Evolutionary conservation across 64 coral and sea anemone species (phyloP).

Genomic region (Dendrophyllia cribrosa): DNA sequence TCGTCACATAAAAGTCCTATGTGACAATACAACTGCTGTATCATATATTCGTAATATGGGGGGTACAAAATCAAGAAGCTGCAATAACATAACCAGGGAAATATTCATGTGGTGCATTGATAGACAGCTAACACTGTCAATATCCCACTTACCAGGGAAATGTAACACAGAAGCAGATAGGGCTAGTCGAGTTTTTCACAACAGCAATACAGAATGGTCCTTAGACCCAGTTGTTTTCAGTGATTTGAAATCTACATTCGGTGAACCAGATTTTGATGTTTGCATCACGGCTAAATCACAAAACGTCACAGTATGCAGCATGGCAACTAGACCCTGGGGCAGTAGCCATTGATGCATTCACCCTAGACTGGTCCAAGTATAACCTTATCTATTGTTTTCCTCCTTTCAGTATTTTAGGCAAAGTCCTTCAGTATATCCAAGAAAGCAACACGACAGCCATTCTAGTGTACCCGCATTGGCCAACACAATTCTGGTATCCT

Average conservation of each 20-base stretch:
- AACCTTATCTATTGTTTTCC: too few relatives aligned
- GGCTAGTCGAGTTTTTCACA: conserved; percentile 49
- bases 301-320: conserved; percentile 18
- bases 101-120: conserved; percentile 36
- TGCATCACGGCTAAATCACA: conserved; percentile 62
- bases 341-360: too few relatives aligned
- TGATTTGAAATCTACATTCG: conserved; percentile 1
- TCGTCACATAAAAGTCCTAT: too few relatives aligned
- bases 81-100: too few relatives aligned
- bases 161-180: conserved; percentile 55
- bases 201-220: conserved; percentile 62
- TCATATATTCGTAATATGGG: conserved; percentile 56
- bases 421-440: too few relatives aligned
- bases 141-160: conserved; percentile 50
- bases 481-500: too few relatives aligned
- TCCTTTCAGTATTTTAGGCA: too few relatives aligned
- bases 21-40: too few relatives aligned
- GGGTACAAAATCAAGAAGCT: conserved; percentile 35
- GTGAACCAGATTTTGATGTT: conserved; percentile 57
- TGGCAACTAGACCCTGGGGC: too few relatives aligned
- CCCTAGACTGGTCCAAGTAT: too few relatives aligned
- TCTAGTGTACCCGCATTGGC: too few relatives aligned
- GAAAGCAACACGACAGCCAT: too few relatives aligned
- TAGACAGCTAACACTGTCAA: conserved; percentile 22
- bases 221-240: conserved; percentile 21